Evolutionary conservation across 1,140 invertebrate genomes (phyloP).

Genomic region (Palaemon carinicauda): DNA sequence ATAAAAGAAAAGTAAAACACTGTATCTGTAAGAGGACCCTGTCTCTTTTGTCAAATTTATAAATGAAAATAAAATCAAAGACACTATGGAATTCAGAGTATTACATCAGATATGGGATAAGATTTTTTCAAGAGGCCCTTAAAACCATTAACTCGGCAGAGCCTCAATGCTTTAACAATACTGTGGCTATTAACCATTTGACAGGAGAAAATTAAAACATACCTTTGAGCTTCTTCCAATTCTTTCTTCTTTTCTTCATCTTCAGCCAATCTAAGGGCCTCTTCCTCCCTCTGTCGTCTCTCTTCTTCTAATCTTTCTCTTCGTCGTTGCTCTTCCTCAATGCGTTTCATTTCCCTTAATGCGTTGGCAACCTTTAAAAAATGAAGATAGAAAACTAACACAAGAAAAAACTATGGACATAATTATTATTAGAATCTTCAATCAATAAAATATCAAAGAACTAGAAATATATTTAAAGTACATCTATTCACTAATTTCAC

Average conservation of each 20-base stretch:
- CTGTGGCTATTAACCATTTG: no score
- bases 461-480: no score
- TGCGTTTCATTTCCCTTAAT: conserved; percentile 85
- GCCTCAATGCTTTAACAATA: not conserved
- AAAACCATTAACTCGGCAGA: not conserved
- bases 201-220: conserved; percentile 57
- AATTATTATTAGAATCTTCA: no score
- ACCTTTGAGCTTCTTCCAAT: conserved; percentile 69
- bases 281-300: conserved; percentile 63
- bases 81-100: not conserved
- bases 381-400: conserved; percentile 27
- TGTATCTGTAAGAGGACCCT: no score
- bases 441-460: no score
- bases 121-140: not conserved
- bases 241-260: conserved; percentile 65
- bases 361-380: conserved; percentile 75
- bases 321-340: conserved; percentile 89
- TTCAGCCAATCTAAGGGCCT: conserved; percentile 63
- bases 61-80: not conserved
- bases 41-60: no score
- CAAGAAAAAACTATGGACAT: no score
- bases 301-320: conserved; percentile 79
- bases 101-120: no score
- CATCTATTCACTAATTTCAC: no score
- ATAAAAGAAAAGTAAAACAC: no score